Conservation (phyloP, 2,888 invertebrate genomes). For the Xestoiulus laeticollis region DNA sequence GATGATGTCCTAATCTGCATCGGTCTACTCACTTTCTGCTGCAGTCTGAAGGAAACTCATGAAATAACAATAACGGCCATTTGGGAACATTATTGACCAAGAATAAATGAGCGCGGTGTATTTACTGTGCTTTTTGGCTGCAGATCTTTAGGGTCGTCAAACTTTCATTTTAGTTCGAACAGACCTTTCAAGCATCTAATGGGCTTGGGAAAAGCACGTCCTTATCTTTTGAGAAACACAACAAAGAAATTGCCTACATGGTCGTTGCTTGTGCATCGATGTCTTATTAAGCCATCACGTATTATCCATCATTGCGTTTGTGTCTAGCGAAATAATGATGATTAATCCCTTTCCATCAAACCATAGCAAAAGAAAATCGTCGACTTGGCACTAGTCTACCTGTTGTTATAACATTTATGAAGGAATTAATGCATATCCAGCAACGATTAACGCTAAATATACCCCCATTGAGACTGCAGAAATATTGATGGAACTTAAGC, state of each 20-base stretch:
- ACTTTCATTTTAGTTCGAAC: conserved; percentile 1
- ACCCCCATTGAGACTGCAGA: too few species aligned
- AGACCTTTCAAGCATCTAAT: conserved; percentile 23
- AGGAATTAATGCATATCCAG: not conserved
- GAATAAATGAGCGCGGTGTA: not conserved
- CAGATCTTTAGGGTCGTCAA: not conserved
- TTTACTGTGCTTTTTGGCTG: conserved; percentile 30
- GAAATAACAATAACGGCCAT: not conserved
- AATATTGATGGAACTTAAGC: too few species aligned
- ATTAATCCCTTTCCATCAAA: conserved; percentile 34
- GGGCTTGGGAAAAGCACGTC: conserved; percentile 43
- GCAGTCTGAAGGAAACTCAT: not conserved
- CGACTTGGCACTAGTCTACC: not conserved
- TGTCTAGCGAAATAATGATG: conserved; percentile 28
- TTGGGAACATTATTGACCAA: conserved; percentile 25
- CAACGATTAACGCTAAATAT: not conserved
- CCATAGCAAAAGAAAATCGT: not conserved
- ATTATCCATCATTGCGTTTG: conserved; percentile 20
- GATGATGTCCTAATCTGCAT: not conserved
- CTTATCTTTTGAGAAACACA: conserved; percentile 8
- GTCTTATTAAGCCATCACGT: conserved; percentile 43
- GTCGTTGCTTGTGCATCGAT: conserved; percentile 17
- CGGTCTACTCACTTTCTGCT: not conserved
- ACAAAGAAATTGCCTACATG: conserved; percentile 24
- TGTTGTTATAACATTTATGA: not conserved